phyloP scores from a whole-genome alignment of 2,888 invertebrate species.

The Atherix ibis region DNA sequence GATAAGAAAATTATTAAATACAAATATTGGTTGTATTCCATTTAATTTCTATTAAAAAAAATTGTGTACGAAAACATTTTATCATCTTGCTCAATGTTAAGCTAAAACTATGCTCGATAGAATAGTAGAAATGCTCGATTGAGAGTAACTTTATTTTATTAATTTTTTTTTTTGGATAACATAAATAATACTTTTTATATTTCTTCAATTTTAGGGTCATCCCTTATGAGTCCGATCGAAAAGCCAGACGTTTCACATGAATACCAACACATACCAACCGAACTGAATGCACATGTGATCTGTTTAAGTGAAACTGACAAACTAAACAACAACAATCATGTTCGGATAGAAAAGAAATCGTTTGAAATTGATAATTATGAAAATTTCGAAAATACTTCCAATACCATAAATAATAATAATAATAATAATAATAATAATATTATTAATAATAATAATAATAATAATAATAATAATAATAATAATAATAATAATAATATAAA shows the following conservation, averaged over 20 bases:
- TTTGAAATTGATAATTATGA: not conserved
- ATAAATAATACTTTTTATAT: no score
- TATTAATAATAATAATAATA: not conserved
- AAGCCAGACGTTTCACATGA: slow-evolving; percentile 7
- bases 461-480: not conserved
- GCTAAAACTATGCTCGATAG: no score
- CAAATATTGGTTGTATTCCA: no score
- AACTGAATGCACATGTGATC: no score
- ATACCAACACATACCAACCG: not conserved
- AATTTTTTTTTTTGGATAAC: no score
- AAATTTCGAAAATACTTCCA: not conserved
- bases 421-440: slow-evolving; percentile 1
- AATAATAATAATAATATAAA: slow-evolving; percentile 1
- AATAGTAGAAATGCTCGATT: no score
- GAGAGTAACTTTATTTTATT: no score
- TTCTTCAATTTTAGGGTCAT: not conserved
- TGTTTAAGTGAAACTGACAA: no score
- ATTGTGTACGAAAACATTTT: no score
- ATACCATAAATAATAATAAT: slow-evolving; percentile 1
- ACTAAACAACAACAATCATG: not conserved
- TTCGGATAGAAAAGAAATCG: not conserved
- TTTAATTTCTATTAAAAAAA: no score
- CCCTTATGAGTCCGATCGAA: slow-evolving; percentile 12
- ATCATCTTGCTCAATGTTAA: no score
- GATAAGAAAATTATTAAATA: no score